A percentile compares a stretch with the other conserved stretches of the same genome.
Conservation (phyloP, 2,113 vertebrate species). For the Amphiprion percula region DNA sequence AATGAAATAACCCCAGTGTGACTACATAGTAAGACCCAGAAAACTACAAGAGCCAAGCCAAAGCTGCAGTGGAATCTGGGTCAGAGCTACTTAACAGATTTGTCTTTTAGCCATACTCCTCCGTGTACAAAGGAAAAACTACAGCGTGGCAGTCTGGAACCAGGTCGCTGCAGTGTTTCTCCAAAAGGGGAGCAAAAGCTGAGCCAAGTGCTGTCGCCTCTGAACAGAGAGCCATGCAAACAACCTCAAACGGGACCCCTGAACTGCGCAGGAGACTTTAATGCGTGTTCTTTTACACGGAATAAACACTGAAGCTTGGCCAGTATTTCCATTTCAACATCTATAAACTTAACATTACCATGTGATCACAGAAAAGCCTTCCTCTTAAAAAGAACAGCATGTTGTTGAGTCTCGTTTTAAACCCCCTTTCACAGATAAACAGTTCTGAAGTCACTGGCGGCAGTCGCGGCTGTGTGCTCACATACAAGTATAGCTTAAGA, state of each 20-base stretch:
- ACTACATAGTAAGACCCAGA: constrained; percentile 21
- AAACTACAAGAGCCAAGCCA: constrained; percentile 32
- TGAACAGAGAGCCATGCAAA: constrained; percentile 34
- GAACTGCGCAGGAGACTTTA: constrained; percentile 9
- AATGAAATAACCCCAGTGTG: constrained; percentile 19
- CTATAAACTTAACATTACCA: constrained; percentile 20
- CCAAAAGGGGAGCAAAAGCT: constrained; percentile 11
- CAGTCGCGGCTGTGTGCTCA: background rate
- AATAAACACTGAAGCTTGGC: constrained; percentile 20
- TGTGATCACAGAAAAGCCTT: constrained; percentile 5
- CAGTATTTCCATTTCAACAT: constrained; percentile 40
- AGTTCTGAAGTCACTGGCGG: background rate
- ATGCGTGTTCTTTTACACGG: constrained; percentile 8
- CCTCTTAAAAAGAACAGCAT: background rate
- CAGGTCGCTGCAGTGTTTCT: constrained; percentile 34
- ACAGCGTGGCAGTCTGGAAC: constrained; percentile 77
- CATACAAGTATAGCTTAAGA: background rate
- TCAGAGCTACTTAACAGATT: constrained; percentile 76
- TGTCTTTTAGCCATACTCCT: constrained; percentile 53
- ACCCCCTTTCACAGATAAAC: constrained; percentile 2
- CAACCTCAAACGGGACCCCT: background rate
- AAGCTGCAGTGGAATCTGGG: constrained; percentile 73
- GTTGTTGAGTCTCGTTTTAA: constrained; percentile 4
- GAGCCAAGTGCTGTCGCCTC: background rate
- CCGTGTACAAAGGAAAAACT: constrained; percentile 69